Evolutionary conservation across 2,888 invertebrate genomes (phyloP).

Genomic region (Harmothoe impar): DNA sequence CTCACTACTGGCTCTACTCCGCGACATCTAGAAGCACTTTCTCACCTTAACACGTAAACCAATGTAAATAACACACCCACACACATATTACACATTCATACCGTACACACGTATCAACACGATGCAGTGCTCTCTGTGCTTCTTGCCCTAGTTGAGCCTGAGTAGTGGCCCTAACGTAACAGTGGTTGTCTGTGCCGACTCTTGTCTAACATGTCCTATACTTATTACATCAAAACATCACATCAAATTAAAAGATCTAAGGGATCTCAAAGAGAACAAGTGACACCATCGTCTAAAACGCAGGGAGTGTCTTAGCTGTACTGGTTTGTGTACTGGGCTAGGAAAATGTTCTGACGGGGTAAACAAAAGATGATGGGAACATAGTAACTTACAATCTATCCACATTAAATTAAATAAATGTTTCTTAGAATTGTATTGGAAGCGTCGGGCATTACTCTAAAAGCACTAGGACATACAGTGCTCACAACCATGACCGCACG

Average conservation of each 20-base stretch:
- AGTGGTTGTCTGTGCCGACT: background rate
- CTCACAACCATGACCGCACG: background rate
- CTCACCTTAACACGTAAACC: background rate
- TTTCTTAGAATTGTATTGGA: background rate
- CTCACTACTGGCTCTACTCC: background rate
- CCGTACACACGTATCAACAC: background rate
- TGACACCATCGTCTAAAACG: background rate
- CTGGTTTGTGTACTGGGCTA: background rate
- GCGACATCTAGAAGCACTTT: background rate
- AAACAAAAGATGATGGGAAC: background rate
- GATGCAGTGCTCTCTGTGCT: background rate
- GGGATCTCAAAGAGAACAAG: background rate
- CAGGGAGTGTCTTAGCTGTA: background rate
- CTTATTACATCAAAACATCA: slow-evolving; percentile 24
- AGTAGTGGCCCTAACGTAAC: background rate
- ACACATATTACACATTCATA: background rate
- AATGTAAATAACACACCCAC: background rate
- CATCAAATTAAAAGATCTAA: background rate
- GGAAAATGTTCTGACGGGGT: background rate
- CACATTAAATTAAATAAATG: background rate
- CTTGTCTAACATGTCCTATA: background rate
- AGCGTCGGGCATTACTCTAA: background rate
- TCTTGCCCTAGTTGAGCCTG: background rate
- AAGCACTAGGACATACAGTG: background rate
- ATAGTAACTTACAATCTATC: background rate